These are phyloP conservation scores for Synergus japonicus DNA, from an alignment of 2,888 invertebrate species.

Conservation along the genomic window DNA sequence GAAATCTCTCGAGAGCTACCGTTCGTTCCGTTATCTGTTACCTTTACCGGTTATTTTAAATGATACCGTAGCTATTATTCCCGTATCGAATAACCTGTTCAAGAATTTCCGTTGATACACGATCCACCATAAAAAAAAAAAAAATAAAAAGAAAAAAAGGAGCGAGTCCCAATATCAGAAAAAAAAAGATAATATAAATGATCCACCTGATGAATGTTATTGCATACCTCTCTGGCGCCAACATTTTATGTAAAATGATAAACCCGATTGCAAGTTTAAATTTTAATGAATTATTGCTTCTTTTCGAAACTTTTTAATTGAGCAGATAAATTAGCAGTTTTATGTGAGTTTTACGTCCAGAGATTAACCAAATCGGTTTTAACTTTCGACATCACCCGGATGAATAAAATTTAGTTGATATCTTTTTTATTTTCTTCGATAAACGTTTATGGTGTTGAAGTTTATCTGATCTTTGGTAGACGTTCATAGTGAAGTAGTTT, in stretches of 20 bases:
- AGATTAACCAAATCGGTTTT: neutral
- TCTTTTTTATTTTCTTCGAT: neutral
- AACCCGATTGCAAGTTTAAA: neutral
- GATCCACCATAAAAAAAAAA: neutral
- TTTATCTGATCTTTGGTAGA: neutral
- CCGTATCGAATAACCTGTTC: neutral
- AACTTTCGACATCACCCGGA: neutral
- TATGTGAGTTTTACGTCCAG: neutral
- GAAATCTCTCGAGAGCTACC: neutral
- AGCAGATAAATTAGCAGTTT: neutral
- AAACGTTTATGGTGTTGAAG: neutral
- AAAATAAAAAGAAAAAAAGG: no score
- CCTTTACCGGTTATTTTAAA: neutral
- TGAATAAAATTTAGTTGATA: neutral
- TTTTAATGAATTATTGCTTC: neutral
- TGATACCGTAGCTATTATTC: neutral
- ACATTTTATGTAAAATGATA: neutral
- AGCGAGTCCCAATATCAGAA: no score
- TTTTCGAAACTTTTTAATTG: neutral
- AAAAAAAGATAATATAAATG: no score
- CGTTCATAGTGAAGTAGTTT: no score
- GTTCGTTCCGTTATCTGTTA: neutral
- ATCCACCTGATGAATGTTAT: neutral
- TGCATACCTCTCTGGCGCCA: neutral
- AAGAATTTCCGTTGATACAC: neutral